Evolutionary conservation across 2,797 vertebrate species (phyloP).

Genomic region (Simalia tracyae): DNA sequence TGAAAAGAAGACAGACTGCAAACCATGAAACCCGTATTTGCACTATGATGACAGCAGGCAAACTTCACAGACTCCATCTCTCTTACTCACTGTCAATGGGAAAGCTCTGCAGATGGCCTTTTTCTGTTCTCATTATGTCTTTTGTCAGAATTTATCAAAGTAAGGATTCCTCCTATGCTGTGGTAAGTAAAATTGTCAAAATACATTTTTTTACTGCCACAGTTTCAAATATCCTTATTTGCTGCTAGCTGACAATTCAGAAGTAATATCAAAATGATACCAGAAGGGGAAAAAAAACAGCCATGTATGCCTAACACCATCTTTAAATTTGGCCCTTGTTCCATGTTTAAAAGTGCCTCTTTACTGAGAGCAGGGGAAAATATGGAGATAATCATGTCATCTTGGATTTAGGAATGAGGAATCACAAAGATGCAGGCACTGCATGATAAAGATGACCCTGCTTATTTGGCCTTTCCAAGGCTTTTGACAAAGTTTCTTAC

Average conservation of each 20-base stretch:
- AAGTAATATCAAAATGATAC: neutral
- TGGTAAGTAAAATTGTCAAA: constrained; percentile 19
- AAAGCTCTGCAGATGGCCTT: constrained; percentile 7
- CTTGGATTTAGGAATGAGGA: neutral
- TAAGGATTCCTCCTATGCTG: constrained; percentile 22
- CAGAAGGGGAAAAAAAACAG: neutral
- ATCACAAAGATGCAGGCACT: neutral
- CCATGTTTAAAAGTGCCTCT: neutral
- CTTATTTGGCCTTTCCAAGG: neutral
- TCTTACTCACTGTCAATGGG: constrained; percentile 13
- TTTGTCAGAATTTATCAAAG: constrained; percentile 45
- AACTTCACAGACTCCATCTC: constrained; percentile 39
- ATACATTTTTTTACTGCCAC: constrained; percentile 14
- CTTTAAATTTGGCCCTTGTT: neutral
- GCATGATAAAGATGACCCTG: neutral
- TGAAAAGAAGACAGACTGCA: constrained; percentile 20
- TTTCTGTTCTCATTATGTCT: constrained; percentile 46
- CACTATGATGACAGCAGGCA: constrained; percentile 26
- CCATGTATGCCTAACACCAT: neutral
- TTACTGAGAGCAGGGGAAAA: neutral
- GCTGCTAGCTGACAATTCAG: constrained; percentile 9
- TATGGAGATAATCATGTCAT: too few relatives aligned
- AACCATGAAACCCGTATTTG: constrained; percentile 20
- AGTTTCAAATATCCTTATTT: constrained; percentile 23
- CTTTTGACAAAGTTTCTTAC: neutral